Conservation (phyloP, 2,888 invertebrate species). For the Ceriagrion tenellum region DNA sequence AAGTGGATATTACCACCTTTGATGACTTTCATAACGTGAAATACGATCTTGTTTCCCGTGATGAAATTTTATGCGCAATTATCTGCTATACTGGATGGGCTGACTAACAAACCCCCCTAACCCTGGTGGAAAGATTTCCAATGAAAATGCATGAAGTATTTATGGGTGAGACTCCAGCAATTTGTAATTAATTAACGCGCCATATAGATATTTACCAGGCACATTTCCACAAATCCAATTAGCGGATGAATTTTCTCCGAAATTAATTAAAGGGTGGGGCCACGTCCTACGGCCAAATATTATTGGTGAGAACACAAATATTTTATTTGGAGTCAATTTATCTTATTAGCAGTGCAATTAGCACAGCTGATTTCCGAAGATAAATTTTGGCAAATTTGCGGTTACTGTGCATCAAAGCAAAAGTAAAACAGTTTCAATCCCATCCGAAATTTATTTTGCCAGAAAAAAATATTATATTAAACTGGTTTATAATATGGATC, state of each 20-base stretch:
- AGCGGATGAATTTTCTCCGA: neutral
- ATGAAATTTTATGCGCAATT: constrained; percentile 13
- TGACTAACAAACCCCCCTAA: neutral
- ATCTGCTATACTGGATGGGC: neutral
- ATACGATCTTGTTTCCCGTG: neutral
- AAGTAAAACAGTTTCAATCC: too few species aligned
- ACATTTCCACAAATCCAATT: neutral
- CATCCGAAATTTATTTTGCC: too few species aligned
- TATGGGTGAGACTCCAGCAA: neutral
- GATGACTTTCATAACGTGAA: neutral
- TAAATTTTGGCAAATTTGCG: neutral
- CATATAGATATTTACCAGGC: neutral
- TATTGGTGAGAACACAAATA: neutral
- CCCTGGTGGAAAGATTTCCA: neutral
- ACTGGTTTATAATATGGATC: too few species aligned
- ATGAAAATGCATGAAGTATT: constrained; percentile 1
- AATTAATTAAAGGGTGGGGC: neutral
- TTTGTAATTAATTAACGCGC: constrained; percentile 11
- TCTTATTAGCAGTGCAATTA: neutral
- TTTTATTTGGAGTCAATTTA: neutral
- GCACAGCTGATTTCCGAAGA: neutral
- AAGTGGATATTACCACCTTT: neutral
- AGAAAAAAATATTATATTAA: too few species aligned
- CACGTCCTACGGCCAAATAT: neutral
- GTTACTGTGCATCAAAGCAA: too few species aligned